Evolutionary conservation across 2,797 vertebrate genomes (phyloP), one percentile per base, ranked within the genome.

Genomic region (Falco berigora): DNA sequence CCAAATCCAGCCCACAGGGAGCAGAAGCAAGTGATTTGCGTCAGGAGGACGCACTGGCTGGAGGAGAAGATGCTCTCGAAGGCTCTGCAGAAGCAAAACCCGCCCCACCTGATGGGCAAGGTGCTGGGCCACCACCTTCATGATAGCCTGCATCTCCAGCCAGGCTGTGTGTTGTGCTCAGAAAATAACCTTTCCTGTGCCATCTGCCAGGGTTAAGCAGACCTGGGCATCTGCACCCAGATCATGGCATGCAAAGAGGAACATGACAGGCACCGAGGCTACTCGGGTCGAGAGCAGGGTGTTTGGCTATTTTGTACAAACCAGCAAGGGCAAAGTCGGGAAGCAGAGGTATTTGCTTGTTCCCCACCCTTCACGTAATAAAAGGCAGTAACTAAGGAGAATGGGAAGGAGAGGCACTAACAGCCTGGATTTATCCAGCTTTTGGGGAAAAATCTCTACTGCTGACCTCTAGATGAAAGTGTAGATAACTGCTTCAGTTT

Each of bases 381-480:
- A 71, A 91, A 94, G 61, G 30, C 56, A 86, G 14, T 86, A 93
- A 66, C 47, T 32, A 46, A 90, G 88, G 50, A 53, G 38, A 88
- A 28, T 9, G 73, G 64, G 88, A 83, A 90, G 77, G 67, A 89
- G 81, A 82, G 47, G 58, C 61, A 67, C 73, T 77, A 81, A 58
- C 75, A 72, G 80, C 76, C 63, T 77, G 74, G 73, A 95, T 92
- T 97, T 94, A 95, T 90, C 84, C 66, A 76, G 74, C 47, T 94
- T 84, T 86, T 52, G 62, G 86, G 86, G 69, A 87, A 92, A 84
- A 93, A 92, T 86, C 36, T 94, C 59, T 94, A 32, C 76, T 94
- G 38, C 66, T 89, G 64, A 72, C 75, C 92, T 97, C 59, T 52
- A 69, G 82, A 94, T 88, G 78, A 88, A 94, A 94, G 73, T 63